Evolutionary conservation across 1,140 invertebrate genomes (phyloP).

Genomic region (Ostrea denselamellosa): DNA sequence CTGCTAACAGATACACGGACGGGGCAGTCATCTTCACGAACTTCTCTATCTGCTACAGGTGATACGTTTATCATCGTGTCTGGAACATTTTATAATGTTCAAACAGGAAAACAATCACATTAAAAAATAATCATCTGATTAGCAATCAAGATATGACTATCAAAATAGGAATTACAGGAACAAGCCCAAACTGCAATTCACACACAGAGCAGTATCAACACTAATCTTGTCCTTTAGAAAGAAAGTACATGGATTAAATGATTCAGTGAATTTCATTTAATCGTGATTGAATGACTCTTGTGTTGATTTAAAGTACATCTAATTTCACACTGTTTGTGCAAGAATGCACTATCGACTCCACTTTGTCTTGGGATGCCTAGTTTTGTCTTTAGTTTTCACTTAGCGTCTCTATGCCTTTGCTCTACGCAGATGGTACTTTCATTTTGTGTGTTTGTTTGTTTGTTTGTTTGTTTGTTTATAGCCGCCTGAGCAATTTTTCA

Average conservation of each 20-base stretch:
- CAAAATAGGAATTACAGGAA: neutral
- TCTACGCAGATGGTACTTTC: no score
- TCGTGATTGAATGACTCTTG: no score
- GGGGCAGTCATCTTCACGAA: neutral
- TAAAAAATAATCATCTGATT: constrained; percentile 1
- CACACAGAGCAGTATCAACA: neutral
- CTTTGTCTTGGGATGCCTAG: no score
- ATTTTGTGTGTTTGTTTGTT: no score
- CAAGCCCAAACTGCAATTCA: neutral
- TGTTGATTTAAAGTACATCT: no score
- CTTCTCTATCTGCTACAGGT: no score
- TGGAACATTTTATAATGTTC: neutral
- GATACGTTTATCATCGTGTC: neutral
- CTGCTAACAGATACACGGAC: neutral
- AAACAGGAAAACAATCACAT: constrained; percentile 15
- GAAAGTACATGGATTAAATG: neutral
- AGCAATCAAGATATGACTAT: neutral
- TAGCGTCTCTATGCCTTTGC: no score
- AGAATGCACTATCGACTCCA: no score
- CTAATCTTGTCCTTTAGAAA: neutral
- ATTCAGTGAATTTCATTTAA: neutral
- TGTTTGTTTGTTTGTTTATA: no score
- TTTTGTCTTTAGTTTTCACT: no score
- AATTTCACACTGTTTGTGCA: no score
- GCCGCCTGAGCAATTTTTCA: no score